Conservation (phyloP, 2,797 vertebrate genomes). For the Mionectes olivaceus region DNA sequence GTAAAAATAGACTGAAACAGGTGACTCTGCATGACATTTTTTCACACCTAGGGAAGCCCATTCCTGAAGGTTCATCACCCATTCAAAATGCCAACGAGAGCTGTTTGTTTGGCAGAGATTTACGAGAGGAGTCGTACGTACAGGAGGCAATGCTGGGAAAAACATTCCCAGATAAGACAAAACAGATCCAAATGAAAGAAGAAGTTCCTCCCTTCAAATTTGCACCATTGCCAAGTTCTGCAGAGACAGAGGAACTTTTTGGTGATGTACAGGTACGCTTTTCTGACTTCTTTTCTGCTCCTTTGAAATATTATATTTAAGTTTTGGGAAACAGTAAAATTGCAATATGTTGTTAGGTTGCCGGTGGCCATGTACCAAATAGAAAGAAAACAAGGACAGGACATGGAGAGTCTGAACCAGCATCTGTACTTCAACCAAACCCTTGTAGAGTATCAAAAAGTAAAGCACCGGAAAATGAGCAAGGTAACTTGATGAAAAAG, state of each 20-base stretch:
- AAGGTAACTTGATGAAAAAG: slow-evolving; percentile 56
- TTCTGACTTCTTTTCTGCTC: background rate
- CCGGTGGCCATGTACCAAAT: slow-evolving; percentile 70
- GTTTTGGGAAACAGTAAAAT: slow-evolving; percentile 51
- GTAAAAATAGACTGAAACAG: slow-evolving; percentile 75
- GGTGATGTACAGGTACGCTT: slow-evolving; percentile 68
- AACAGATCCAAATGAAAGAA: slow-evolving; percentile 69
- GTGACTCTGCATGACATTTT: slow-evolving; percentile 70
- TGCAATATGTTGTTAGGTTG: slow-evolving; percentile 73
- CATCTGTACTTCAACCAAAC: slow-evolving; percentile 84
- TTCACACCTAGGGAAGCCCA: slow-evolving; percentile 50
- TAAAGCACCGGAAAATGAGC: slow-evolving; percentile 64
- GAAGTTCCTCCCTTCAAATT: slow-evolving; percentile 69
- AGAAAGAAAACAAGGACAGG: slow-evolving; percentile 73
- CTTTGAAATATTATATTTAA: slow-evolving; percentile 19
- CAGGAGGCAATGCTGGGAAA: slow-evolving; percentile 57
- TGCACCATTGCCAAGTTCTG: slow-evolving; percentile 13
- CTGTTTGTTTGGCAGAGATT: slow-evolving; percentile 41
- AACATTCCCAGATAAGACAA: slow-evolving; percentile 64
- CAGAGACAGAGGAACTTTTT: slow-evolving; percentile 68
- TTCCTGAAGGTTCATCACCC: slow-evolving; percentile 59
- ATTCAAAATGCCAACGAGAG: slow-evolving; percentile 32
- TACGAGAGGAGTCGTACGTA: slow-evolving; percentile 53
- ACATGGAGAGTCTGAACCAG: slow-evolving; percentile 76
- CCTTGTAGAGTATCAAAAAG: slow-evolving; percentile 78